Evolutionary conservation across 2,797 vertebrate species (phyloP).

Genomic region (Erpetoichthys calabaricus): DNA sequence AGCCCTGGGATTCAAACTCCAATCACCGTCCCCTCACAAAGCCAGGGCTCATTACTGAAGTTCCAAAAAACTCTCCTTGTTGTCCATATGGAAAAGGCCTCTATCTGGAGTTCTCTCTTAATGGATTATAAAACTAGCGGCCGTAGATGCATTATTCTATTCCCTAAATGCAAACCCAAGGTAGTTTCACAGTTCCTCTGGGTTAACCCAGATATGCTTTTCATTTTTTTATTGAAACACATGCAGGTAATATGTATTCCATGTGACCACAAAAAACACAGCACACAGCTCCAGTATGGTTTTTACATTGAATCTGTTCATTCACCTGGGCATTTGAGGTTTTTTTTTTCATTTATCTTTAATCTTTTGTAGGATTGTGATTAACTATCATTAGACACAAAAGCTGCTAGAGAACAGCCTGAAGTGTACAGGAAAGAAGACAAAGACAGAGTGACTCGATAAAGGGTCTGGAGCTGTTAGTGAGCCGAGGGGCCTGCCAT

Average conservation of each 20-base stretch:
- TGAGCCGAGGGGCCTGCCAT: no score
- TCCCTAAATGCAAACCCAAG: constrained; percentile 39
- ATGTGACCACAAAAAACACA: constrained; percentile 37
- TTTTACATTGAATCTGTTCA: constrained; percentile 18
- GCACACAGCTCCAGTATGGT: constrained; percentile 23
- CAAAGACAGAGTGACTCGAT: no score
- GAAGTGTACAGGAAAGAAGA: no score
- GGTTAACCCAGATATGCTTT: constrained; percentile 35
- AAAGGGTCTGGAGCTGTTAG: no score
- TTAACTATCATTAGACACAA: no score
- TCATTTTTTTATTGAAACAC: constrained; percentile 38
- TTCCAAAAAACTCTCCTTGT: constrained; percentile 11
- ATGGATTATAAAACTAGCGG: constrained; percentile 37
- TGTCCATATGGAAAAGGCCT: constrained; percentile 33
- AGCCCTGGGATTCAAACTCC: no score
- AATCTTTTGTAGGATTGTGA: no score
- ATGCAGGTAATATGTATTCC: constrained; percentile 54
- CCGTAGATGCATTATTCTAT: constrained; percentile 42
- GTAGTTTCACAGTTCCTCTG: constrained; percentile 41
- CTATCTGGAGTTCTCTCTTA: constrained; percentile 30
- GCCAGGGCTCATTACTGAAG: constrained; percentile 21
- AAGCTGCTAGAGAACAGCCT: no score
- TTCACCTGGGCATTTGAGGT: no score
- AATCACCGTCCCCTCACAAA: not conserved
- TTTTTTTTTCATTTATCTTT: no score